These are phyloP conservation scores for Scatophagus argus DNA, from an alignment of 2,113 vertebrate species.

Conservation along the genomic window DNA sequence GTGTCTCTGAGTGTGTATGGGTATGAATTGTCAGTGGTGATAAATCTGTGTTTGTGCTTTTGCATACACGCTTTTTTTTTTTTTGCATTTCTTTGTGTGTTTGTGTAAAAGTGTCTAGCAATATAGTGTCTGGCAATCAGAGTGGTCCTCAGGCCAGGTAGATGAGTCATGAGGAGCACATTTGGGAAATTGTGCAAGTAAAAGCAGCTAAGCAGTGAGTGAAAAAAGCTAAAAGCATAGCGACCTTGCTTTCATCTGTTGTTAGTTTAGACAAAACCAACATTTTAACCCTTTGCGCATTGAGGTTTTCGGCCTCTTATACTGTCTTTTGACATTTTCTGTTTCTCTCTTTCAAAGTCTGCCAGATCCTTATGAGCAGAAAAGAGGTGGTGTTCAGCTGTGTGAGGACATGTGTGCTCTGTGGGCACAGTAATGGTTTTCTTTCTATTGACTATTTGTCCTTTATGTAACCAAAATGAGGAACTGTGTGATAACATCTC, in stretches of 20 bases:
- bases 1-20: constrained; percentile 12
- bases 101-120: constrained; percentile 38
- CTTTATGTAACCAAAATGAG: not conserved
- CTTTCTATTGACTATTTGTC: not conserved
- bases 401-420: not conserved
- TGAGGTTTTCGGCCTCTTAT: constrained; percentile 8
- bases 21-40: constrained; percentile 39
- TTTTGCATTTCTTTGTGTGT: constrained; percentile 35
- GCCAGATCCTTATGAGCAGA: not conserved
- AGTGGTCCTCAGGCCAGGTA: constrained; percentile 48
- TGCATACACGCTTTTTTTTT: not conserved
- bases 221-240: constrained; percentile 5
- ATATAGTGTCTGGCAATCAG: constrained; percentile 45
- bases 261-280: constrained; percentile 8
- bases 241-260: not conserved
- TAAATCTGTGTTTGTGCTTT: constrained; percentile 24
- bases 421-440: not conserved
- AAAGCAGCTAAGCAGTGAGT: not conserved
- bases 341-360: constrained; percentile 2
- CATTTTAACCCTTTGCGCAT: constrained; percentile 10
- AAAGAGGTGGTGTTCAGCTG: not conserved
- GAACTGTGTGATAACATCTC: not conserved
- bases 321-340: constrained; percentile 28
- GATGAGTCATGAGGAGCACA: constrained; percentile 51
- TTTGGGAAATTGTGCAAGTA: constrained; percentile 35